Conservation (phyloP, 1,140 invertebrate genomes). For the Macrosteles quadrilineatus region DNA sequence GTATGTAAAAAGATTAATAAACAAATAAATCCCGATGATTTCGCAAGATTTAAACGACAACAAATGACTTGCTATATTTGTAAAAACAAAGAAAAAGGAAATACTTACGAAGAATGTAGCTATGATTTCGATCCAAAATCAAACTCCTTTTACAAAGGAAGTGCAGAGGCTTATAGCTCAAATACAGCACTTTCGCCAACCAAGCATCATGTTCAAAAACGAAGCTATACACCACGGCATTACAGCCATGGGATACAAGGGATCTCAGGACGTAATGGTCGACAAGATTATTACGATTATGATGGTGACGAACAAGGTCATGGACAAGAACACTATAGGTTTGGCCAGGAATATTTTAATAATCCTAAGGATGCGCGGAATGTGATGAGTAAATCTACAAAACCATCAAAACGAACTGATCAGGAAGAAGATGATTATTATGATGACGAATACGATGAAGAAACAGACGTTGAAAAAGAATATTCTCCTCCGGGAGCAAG, state of each 20-base stretch:
- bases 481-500: constrained; percentile 22
- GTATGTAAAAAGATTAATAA: constrained; percentile 28
- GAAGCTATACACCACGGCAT: too few relatives aligned
- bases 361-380: constrained; percentile 40
- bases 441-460: constrained; percentile 42
- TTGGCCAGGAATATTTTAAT: constrained; percentile 36
- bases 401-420: constrained; percentile 25
- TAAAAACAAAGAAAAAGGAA: constrained; percentile 52
- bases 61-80: constrained; percentile 56
- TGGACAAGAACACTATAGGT: constrained; percentile 32
- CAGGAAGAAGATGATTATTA: constrained; percentile 40
- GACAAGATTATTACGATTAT: constrained; percentile 37
- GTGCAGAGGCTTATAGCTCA: constrained; percentile 15
- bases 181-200: background rate
- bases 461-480: constrained; percentile 37
- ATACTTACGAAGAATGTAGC: constrained; percentile 55
- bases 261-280: too few relatives aligned
- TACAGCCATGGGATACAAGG: too few relatives aligned
- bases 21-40: constrained; percentile 17
- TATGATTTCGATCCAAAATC: constrained; percentile 48
- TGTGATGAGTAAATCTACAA: constrained; percentile 19
- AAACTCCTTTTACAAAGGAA: constrained; percentile 34
- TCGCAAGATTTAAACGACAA: constrained; percentile 36
- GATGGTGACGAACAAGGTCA: constrained; percentile 33
- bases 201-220: too few relatives aligned